A percentile compares a stretch with the other conserved stretches of the same genome.
Conservation (phyloP, 2,888 invertebrate genomes). For the Osmoderma eremita region DNA sequence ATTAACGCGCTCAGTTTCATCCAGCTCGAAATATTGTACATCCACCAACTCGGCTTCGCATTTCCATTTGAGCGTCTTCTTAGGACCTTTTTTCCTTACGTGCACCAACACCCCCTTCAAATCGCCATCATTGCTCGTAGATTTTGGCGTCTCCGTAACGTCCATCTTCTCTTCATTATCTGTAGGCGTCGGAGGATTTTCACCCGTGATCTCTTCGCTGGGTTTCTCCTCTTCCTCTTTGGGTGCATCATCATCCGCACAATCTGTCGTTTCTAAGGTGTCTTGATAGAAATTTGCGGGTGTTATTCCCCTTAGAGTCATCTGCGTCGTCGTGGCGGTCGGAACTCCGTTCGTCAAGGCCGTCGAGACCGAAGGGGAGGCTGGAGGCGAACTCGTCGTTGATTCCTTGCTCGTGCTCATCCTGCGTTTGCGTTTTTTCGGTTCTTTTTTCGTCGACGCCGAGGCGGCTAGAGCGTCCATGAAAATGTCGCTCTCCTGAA, state of each 20-base stretch:
- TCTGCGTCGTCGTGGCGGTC: slow-evolving; percentile 46
- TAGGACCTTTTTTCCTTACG: slow-evolving; percentile 80
- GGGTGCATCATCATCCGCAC: slow-evolving; percentile 57
- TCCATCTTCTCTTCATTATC: slow-evolving; percentile 45
- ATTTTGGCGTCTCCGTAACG: slow-evolving; percentile 51
- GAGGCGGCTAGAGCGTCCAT: slow-evolving; percentile 90
- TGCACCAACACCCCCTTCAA: slow-evolving; percentile 80
- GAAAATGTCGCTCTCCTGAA: slow-evolving; percentile 93
- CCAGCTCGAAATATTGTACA: slow-evolving; percentile 90
- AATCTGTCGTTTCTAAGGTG: slow-evolving; percentile 73
- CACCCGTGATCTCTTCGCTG: slow-evolving; percentile 24
- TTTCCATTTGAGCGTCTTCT: slow-evolving; percentile 81
- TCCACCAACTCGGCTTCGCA: slow-evolving; percentile 82
- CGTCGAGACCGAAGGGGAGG: slow-evolving; percentile 59
- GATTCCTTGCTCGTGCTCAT: slow-evolving; percentile 75
- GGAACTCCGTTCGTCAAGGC: slow-evolving; percentile 48
- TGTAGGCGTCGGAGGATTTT: slow-evolving; percentile 33
- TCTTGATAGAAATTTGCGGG: slow-evolving; percentile 87
- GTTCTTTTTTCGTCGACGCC: slow-evolving; percentile 77
- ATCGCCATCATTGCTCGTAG: slow-evolving; percentile 58
- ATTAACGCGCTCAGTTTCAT: slow-evolving; percentile 95
- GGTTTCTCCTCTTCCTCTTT: slow-evolving; percentile 54
- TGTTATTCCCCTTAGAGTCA: slow-evolving; percentile 60
- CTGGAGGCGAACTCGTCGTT: slow-evolving; percentile 60
- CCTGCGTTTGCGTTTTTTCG: slow-evolving; percentile 82